Conservation (phyloP, 2,797 vertebrate genomes). For the Muscicapa striata region DNA sequence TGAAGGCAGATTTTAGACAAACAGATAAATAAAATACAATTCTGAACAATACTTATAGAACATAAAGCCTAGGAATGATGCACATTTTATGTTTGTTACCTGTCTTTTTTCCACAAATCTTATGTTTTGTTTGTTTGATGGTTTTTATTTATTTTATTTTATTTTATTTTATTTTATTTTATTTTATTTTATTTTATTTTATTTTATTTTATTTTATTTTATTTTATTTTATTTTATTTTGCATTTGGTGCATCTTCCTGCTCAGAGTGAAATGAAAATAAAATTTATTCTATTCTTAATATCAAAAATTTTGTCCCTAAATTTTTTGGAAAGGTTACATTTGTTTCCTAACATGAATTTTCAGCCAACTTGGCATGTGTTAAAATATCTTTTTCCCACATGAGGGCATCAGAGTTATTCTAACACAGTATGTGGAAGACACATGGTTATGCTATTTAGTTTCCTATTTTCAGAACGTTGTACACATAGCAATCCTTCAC, state of each 20-base stretch:
- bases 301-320: neutral
- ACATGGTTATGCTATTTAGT: neutral
- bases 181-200: too few species aligned
- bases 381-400: constrained; percentile 70
- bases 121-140: neutral
- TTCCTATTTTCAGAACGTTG: neutral
- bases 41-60: neutral
- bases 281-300: neutral
- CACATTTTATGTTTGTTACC: neutral
- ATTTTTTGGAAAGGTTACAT: neutral
- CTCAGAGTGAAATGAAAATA: neutral
- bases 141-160: too few species aligned
- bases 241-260: neutral
- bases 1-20: neutral
- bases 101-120: neutral
- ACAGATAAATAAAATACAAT: neutral
- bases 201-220: too few species aligned
- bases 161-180: too few species aligned
- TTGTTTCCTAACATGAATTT: neutral
- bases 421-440: neutral
- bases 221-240: neutral
- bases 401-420: constrained; percentile 76
- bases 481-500: neutral
- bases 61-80: neutral
- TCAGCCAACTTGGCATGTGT: neutral